Evolutionary conservation across 2,797 vertebrate genomes (phyloP).

Genomic region (Silurus lanzhouensis): DNA sequence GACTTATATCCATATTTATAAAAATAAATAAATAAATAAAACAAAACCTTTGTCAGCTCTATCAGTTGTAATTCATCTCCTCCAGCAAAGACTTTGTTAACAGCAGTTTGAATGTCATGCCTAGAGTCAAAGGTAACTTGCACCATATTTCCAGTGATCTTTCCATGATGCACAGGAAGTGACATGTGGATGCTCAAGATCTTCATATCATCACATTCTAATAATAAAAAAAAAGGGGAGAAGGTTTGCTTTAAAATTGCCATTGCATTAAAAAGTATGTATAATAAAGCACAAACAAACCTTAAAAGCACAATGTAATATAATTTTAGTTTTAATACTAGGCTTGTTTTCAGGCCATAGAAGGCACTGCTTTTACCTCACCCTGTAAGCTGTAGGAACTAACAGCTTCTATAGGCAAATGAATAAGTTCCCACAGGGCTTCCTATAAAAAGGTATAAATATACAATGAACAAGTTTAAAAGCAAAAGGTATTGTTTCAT

Average conservation of each 20-base stretch:
- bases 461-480: background rate
- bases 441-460: conserved; percentile 64
- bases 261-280: background rate
- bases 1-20: background rate
- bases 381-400: conserved; percentile 71
- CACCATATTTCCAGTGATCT: conserved; percentile 70
- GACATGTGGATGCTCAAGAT: conserved; percentile 72
- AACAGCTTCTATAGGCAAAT: conserved; percentile 74
- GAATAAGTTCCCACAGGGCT: conserved; percentile 83
- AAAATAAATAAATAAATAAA: background rate
- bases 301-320: background rate
- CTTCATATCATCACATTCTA: conserved; percentile 67
- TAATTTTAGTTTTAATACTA: background rate
- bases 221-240: conserved; percentile 4
- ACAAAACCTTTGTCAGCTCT: conserved; percentile 18
- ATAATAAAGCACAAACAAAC: background rate
- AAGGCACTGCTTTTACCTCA: conserved; percentile 31
- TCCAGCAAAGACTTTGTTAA: conserved; percentile 64
- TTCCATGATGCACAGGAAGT: conserved; percentile 65
- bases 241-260: background rate
- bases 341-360: background rate
- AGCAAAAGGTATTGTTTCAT: background rate
- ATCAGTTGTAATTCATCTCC: conserved; percentile 35
- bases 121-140: conserved; percentile 76
- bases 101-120: conserved; percentile 61